Conservation (phyloP, 92 coral and sea anemone species). For the Palythoa caribaeorum region DNA sequence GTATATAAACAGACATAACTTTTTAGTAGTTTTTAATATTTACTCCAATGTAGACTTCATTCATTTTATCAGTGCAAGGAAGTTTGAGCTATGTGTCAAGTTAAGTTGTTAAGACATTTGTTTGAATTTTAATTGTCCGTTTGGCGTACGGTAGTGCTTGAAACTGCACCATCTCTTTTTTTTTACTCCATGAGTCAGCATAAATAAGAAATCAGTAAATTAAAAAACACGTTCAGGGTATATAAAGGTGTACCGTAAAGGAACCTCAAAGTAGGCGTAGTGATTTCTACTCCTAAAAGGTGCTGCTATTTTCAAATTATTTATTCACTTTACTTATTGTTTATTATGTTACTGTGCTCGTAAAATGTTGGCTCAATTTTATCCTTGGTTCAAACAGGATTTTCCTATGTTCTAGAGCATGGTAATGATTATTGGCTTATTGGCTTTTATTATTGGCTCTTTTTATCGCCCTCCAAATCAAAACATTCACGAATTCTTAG, state of each 20-base stretch:
- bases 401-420: no score
- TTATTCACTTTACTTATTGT: background rate
- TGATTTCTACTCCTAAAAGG: background rate
- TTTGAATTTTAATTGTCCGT: background rate
- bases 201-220: no score
- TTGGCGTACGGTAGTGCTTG: background rate
- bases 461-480: no score
- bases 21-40: background rate
- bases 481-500: no score
- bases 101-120: background rate
- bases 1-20: conserved; percentile 37
- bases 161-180: background rate
- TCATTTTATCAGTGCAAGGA: background rate
- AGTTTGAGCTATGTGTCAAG: background rate
- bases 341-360: no score
- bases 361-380: no score
- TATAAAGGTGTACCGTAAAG: background rate
- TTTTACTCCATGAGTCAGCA: no score
- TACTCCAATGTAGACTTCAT: background rate
- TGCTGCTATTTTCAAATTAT: background rate
- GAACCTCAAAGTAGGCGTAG: no score
- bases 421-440: no score
- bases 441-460: no score
- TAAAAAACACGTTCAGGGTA: background rate
- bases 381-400: no score